Evolutionary conservation across 2,797 vertebrate genomes (phyloP).

Genomic region (Tympanoctomys barrerae): DNA sequence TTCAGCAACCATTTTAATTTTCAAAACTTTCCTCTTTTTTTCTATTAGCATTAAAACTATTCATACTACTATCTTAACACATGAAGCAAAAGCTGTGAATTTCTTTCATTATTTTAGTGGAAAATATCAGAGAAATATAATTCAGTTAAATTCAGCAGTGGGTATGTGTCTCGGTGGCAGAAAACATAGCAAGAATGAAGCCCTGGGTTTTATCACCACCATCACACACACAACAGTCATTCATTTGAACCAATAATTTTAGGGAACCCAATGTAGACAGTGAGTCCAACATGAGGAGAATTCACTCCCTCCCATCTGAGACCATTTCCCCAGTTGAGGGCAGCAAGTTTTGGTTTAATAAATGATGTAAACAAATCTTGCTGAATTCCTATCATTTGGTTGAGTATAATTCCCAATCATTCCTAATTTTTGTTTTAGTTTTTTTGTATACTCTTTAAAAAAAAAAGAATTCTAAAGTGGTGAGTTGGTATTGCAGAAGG

Average conservation of each 20-base stretch:
- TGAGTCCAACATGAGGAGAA: background rate
- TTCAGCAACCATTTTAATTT: background rate
- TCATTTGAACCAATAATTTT: background rate
- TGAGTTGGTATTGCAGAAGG: background rate
- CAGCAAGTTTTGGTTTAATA: background rate
- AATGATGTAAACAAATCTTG: background rate
- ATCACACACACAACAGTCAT: background rate
- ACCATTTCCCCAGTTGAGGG: background rate
- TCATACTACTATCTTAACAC: background rate
- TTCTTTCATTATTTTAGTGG: background rate
- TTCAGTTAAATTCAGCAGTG: background rate
- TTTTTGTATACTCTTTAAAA: no score
- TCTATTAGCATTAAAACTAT: background rate
- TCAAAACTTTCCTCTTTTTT: slow-evolving; percentile 3
- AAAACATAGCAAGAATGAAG: background rate
- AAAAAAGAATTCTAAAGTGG: background rate
- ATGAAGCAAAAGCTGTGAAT: background rate
- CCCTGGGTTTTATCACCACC: background rate
- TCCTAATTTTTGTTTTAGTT: no score
- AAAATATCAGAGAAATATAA: slow-evolving; percentile 2
- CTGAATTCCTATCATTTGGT: no score
- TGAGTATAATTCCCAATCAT: no score
- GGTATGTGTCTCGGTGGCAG: background rate
- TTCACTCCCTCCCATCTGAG: background rate
- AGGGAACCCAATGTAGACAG: background rate